Percentiles rank a stretch among this genome's conserved stretches.
Evolutionary conservation across 2,113 vertebrate species (phyloP).

Genomic region (Xiphophorus maculatus): DNA sequence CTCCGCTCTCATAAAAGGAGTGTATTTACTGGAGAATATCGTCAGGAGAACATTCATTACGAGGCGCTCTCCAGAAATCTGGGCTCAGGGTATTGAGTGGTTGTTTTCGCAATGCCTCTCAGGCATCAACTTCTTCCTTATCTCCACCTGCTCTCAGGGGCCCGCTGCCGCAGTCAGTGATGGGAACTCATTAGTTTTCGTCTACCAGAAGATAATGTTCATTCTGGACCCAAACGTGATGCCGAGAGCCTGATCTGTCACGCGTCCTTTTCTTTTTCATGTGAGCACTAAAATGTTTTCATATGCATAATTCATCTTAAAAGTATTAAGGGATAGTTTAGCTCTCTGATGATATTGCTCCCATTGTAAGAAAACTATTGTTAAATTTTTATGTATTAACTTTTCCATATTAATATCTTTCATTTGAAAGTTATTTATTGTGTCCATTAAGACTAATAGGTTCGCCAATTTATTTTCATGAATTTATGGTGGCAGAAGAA

Average conservation of each 20-base stretch:
- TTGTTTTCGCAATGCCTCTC: constrained; percentile 43
- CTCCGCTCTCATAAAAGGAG: constrained; percentile 49
- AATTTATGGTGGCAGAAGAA: too few relatives aligned
- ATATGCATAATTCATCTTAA: constrained; percentile 45
- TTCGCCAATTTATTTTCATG: too few relatives aligned
- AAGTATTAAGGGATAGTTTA: not conserved
- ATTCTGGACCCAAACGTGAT: constrained; percentile 25
- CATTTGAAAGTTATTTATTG: too few relatives aligned
- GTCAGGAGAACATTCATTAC: constrained; percentile 63
- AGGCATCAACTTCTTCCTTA: constrained; percentile 51
- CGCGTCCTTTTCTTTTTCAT: constrained; percentile 1
- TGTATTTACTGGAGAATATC: constrained; percentile 50
- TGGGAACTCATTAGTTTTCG: constrained; percentile 54
- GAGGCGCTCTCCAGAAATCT: constrained; percentile 35
- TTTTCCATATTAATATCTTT: too few relatives aligned
- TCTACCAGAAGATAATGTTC: constrained; percentile 38
- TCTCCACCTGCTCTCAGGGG: constrained; percentile 43
- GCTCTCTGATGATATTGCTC: constrained; percentile 12
- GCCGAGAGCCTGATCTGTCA: constrained; percentile 18
- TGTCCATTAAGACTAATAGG: not conserved
- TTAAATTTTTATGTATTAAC: not conserved
- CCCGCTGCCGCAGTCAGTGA: constrained; percentile 37
- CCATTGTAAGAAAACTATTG: not conserved
- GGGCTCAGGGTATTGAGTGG: constrained; percentile 48
- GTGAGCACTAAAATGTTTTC: constrained; percentile 23